Base-by-base conservation (phyloP, 2,113 vertebrate genomes). In the Corapipo altera region DNA sequence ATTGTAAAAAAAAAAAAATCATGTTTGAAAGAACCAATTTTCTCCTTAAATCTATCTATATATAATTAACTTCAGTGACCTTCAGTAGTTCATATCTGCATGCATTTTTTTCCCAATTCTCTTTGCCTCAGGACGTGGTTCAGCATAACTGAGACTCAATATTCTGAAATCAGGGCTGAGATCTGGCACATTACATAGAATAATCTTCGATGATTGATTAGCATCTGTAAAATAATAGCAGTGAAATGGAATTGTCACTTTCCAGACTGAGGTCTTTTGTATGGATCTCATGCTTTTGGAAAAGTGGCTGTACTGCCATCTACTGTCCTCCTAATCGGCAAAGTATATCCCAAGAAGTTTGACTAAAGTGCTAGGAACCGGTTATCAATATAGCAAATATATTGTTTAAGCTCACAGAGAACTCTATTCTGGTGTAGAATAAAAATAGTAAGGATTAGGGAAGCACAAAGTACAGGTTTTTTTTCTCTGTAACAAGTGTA, bases 281-380 rank as follows among this genome's bases (percentile, higher is more conserved):
- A 35, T 12, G 15, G 12, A 43, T 35, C 15, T 84, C 5, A 1
- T 35, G 11, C 16, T 64, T 89, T 73, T 13, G 49, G 82, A 66
- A 77, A 72, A 94, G 79, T 54, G 67, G 2, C 21, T 94, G 54
- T 33, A 96, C 75, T 94, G 92, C 91, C 95, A 93, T 73, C 94
- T 97, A 58, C 85, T 94, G 95, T 88, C 54, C 21, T 85, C 12
- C 15, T 37, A 46, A 58, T 10, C 23, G 54, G 8, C 11, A 76
- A 85, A 93, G 65, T 48, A 61, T 33, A 69, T 77, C 54, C 65
- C 70, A 64, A 72, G 35, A 49, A 24, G 28, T 58, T 77, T 92
- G 77, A 21, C 16, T 71, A 8, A 21, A 15, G 8, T 8, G 3
- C 37, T 54, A 26, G 5, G 21, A 27, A 15, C 6, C 55, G 30